phyloP scores from a whole-genome alignment of 1,140 invertebrate species.

The Caerostris darwini region DNA sequence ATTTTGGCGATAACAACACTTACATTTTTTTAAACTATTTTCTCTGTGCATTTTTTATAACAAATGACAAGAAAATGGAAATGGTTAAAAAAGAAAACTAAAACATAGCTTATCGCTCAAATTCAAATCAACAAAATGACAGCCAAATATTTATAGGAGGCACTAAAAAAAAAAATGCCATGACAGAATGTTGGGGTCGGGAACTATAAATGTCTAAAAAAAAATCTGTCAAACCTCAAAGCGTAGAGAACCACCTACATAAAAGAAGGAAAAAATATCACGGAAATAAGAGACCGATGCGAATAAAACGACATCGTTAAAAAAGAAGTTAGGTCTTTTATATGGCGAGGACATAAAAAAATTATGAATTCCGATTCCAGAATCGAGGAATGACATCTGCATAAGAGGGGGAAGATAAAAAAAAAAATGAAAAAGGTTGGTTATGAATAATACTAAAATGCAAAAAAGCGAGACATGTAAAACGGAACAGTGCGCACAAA shows the following conservation, averaged over 20 bases:
- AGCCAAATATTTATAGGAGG: neutral
- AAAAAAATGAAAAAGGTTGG: neutral
- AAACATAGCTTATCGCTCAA: neutral
- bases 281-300: neutral
- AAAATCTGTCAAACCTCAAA: neutral
- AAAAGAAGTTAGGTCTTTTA: neutral
- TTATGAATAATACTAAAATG: slow-evolving; percentile 52
- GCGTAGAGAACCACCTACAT: neutral
- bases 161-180: neutral
- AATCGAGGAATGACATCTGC: slow-evolving; percentile 31
- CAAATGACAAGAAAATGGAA: too few species aligned
- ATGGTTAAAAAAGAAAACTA: too few species aligned
- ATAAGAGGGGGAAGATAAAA: neutral
- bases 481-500: slow-evolving; percentile 25
- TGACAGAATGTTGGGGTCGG: neutral
- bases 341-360: slow-evolving; percentile 20
- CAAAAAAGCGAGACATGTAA: slow-evolving; percentile 53
- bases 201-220: neutral
- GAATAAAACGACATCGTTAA: neutral
- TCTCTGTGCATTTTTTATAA: too few species aligned
- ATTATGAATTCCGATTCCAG: neutral
- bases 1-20: too few species aligned
- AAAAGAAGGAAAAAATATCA: neutral
- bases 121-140: neutral
- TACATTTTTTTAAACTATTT: too few species aligned